phyloP scores from a whole-genome alignment of 2,797 vertebrate species.

The Gambelia wislizenii region DNA sequence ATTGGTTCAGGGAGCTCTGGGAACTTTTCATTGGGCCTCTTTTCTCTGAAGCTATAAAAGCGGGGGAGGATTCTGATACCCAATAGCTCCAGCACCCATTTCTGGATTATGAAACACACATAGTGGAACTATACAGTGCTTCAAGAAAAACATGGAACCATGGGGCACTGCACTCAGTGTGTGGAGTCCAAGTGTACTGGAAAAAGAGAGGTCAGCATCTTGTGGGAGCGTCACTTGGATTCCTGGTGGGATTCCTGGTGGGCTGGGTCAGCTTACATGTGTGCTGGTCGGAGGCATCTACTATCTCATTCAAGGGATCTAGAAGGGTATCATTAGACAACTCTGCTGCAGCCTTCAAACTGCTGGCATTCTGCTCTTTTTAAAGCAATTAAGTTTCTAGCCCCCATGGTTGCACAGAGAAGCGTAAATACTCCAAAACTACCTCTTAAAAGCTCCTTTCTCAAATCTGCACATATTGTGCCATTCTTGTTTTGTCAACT shows the following conservation, averaged over 20 bases:
- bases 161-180: too few species aligned
- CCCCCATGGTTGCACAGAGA: background rate
- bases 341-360: background rate
- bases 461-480: background rate
- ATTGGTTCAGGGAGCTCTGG: background rate
- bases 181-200: background rate
- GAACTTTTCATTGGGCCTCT: slow-evolving; percentile 14
- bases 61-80: background rate
- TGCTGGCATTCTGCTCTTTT: background rate
- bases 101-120: background rate
- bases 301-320: background rate
- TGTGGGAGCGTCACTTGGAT: background rate
- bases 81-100: too few species aligned
- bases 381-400: background rate
- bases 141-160: background rate
- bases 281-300: background rate
- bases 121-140: background rate
- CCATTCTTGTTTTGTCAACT: background rate
- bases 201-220: background rate
- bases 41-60: background rate
- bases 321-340: background rate
- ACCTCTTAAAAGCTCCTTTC: background rate
- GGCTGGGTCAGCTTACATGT: background rate
- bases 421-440: background rate
- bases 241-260: background rate